Evolutionary conservation across 2,888 invertebrate genomes (phyloP), one percentile per base, ranked within the genome.

Genomic region (Apeira syringaria): DNA sequence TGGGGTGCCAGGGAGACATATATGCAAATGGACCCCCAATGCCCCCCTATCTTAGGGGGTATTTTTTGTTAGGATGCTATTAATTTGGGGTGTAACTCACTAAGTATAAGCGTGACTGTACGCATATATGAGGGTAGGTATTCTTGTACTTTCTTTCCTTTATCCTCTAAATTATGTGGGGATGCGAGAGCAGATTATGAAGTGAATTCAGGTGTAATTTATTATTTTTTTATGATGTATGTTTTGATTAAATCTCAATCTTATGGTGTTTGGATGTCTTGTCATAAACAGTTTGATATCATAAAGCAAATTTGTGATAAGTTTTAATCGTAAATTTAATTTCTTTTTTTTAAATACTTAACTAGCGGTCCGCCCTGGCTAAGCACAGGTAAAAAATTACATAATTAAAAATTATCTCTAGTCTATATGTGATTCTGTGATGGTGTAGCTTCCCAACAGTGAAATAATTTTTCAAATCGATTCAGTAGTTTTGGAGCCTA

Each of bases 31-130:
- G 88, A 82, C 80, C 68, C 65, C 78, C 77, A 39, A 47, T 40
- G 12, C 45, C 74, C 69, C 35, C 76, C 77, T 78, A 86, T 85
- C 86, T 86, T 72, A 80, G 87, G 87, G 82, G 84, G 68, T 65
- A 72, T 86, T 89, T 88, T 89, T 89, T 88, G 87, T 88, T 85
- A 73, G 88, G 84, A 86, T 85, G 88, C 88, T 88, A 89, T 89
- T 89, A 88, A 88, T 89, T 89, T 89, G 76, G 88, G 88, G 88
- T 85, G 85, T 86, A 84, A 82, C 80, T 82, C 66, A 75, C 79
- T 82, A 81, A 76, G 79, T 78, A 79, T 80, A 78, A 67, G 53
- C 56, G 54, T 56, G 56, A 56, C 65, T 67, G 60, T 78, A 78
- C 68, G 76, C 67, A 73, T 73, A 54, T 68, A 72, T 74, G 76